Percentiles rank a stretch among this genome's conserved stretches.
phyloP scores from a whole-genome alignment of 2,888 invertebrate genomes.

The Ophion ventricosus region DNA sequence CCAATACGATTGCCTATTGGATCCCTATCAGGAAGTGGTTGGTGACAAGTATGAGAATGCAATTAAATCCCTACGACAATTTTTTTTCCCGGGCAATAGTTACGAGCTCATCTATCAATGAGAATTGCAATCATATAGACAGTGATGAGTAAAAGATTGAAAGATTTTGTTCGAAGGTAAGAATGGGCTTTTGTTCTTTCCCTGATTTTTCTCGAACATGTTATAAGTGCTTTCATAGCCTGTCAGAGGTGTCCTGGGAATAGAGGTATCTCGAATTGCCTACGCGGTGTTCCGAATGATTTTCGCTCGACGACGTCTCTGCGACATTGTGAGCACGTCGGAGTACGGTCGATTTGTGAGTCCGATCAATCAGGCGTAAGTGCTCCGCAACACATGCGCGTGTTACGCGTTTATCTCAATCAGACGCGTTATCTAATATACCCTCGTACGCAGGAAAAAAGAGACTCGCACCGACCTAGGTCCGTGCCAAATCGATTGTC shows the following conservation, averaged over 20 bases:
- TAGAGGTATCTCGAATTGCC: background rate
- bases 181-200: background rate
- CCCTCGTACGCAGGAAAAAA: background rate
- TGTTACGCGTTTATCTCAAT: conserved; percentile 40
- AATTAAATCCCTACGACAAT: no score
- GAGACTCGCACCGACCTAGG: conserved; percentile 34
- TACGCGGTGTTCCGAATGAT: conserved; percentile 1
- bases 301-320: conserved; percentile 13
- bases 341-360: conserved; percentile 39
- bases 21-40: no score
- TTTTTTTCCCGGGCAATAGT: no score
- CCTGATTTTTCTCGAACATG: background rate
- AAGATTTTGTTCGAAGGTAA: no score
- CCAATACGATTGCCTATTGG: no score
- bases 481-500: conserved; percentile 50
- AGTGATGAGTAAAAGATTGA: no score
- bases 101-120: no score
- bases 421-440: conserved; percentile 13
- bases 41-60: no score
- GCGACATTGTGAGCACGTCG: conserved; percentile 11
- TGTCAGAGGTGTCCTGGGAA: background rate
- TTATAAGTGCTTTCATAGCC: background rate
- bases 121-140: no score
- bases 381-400: conserved; percentile 53
- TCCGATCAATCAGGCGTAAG: conserved; percentile 56